Percentiles rank a stretch among this genome's conserved stretches.
These are phyloP conservation scores for Clavelina lepadiformis DNA, from an alignment of 23 tunicate species.

Conservation along the genomic window DNA sequence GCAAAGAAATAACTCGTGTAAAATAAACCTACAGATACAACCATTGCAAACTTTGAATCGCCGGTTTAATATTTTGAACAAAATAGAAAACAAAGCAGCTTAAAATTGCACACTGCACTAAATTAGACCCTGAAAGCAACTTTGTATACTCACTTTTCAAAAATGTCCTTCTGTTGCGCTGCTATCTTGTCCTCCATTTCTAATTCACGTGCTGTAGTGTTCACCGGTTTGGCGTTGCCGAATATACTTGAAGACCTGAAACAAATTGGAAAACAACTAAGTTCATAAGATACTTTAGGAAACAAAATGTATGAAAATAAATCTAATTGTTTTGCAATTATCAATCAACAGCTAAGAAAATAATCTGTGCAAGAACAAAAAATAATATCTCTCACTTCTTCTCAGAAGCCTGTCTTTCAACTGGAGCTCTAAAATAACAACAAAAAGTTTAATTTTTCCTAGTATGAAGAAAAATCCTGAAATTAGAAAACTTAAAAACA, in stretches of 20 bases:
- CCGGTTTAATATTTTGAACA: too few relatives aligned
- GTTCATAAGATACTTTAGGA: background rate
- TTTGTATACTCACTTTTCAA: too few relatives aligned
- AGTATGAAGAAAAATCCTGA: background rate
- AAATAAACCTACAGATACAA: too few relatives aligned
- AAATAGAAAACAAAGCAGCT: too few relatives aligned
- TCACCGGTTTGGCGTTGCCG: conserved; percentile 95
- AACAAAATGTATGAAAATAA: background rate
- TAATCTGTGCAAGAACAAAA: background rate
- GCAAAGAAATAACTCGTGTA: background rate
- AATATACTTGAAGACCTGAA: conserved; percentile 66
- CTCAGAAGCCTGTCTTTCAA: background rate
- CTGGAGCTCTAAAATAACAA: conserved; percentile 11
- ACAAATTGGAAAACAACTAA: conserved; percentile 3
- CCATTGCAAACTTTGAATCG: too few relatives aligned
- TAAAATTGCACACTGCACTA: too few relatives aligned
- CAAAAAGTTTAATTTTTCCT: background rate
- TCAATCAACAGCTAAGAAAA: background rate
- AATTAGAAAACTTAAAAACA: background rate
- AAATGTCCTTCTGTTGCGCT: conserved; percentile 1
- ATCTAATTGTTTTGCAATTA: background rate
- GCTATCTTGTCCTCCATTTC: conserved; percentile 83
- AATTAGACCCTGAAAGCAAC: too few relatives aligned
- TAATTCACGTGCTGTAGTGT: conserved; percentile 59
- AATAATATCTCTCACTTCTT: conserved; percentile 3